Conservation (phyloP, 2,888 invertebrate genomes). For the Pammene fasciana region DNA sequence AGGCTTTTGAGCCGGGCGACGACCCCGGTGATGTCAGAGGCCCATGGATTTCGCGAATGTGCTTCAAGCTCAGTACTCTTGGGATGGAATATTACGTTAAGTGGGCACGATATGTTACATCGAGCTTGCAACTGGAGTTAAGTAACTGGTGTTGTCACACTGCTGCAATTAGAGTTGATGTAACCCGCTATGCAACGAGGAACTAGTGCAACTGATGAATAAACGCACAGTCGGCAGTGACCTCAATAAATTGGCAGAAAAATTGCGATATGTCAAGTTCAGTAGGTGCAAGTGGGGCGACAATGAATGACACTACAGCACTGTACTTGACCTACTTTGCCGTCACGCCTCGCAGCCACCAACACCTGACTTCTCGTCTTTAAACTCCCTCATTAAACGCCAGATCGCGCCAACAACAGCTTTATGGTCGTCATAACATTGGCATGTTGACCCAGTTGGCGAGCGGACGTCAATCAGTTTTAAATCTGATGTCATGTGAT, state of each 20-base stretch:
- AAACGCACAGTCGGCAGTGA: constrained; percentile 44
- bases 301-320: constrained; percentile 83
- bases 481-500: constrained; percentile 51
- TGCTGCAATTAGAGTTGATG: constrained; percentile 73
- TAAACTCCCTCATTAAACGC: constrained; percentile 59
- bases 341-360: constrained; percentile 60
- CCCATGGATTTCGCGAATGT: constrained; percentile 55
- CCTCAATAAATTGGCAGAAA: constrained; percentile 66
- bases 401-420: constrained; percentile 47
- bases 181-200: constrained; percentile 52
- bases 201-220: constrained; percentile 37
- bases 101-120: constrained; percentile 66
- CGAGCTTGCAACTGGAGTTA: constrained; percentile 70
- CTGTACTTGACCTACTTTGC: constrained; percentile 81
- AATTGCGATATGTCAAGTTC: constrained; percentile 78
- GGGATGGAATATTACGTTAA: constrained; percentile 62
- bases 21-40: constrained; percentile 70
- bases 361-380: constrained; percentile 40
- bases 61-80: constrained; percentile 59
- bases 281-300: constrained; percentile 62
- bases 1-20: constrained; percentile 65
- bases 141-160: constrained; percentile 78
- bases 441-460: constrained; percentile 78
- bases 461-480: constrained; percentile 70
- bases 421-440: constrained; percentile 76